A percentile compares a stretch with the other conserved stretches of the same genome.
Conservation (phyloP, 2,888 invertebrate genomes). For the Thereva nobilitata region DNA sequence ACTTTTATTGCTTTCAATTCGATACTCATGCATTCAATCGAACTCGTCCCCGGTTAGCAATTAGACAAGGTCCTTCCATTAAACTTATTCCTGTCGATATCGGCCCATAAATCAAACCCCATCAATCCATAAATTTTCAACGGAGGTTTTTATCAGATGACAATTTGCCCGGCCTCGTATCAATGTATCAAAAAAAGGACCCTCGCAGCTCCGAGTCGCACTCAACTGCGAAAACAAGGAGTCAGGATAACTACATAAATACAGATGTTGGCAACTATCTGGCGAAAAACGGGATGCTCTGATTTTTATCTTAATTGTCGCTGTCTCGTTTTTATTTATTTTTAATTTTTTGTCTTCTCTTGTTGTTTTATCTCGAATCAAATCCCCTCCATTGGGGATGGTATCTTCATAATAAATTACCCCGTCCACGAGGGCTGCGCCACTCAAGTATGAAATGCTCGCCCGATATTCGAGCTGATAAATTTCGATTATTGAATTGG, state of each 20-base stretch:
- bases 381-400: slow-evolving; percentile 16
- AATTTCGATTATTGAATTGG: slow-evolving; percentile 32
- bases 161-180: slow-evolving; percentile 27
- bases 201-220: slow-evolving; percentile 5
- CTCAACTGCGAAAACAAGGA: slow-evolving; percentile 25
- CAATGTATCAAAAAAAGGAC: slow-evolving; percentile 18
- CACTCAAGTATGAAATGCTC: slow-evolving; percentile 6
- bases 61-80: too few relatives aligned
- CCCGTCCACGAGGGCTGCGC: slow-evolving; percentile 5
- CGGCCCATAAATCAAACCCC: slow-evolving; percentile 19
- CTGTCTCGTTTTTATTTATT: slow-evolving; percentile 25
- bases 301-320: slow-evolving; percentile 30
- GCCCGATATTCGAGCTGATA: slow-evolving; percentile 17
- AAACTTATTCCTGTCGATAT: too few relatives aligned
- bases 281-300: neutral
- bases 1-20: too few relatives aligned
- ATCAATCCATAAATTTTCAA: slow-evolving; percentile 30
- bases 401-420: slow-evolving; percentile 13
- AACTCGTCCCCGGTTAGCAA: too few relatives aligned
- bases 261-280: slow-evolving; percentile 26
- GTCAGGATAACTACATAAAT: neutral
- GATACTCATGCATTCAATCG: too few relatives aligned
- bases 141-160: slow-evolving; percentile 32
- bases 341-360: slow-evolving; percentile 22
- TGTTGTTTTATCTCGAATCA: slow-evolving; percentile 20